Percentiles rank a stretch among this genome's conserved stretches.
Evolutionary conservation across 2,113 vertebrate genomes (phyloP).

Genomic region (Porphyrio hochstetteri): DNA sequence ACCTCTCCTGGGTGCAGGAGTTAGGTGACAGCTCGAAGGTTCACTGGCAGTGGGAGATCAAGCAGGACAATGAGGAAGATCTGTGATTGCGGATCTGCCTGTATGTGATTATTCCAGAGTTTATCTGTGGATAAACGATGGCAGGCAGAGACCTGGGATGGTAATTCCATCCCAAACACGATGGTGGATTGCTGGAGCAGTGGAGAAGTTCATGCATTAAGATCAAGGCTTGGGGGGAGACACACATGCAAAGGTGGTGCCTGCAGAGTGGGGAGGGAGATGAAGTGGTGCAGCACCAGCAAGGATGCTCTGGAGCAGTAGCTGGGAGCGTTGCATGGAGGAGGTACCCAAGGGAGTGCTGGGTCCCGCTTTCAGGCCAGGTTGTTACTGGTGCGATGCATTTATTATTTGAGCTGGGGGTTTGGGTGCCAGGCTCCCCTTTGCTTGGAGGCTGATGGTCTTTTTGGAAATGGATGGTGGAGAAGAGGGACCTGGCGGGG

Average conservation of each 20-base stretch:
- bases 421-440: not conserved
- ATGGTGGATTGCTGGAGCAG: not conserved
- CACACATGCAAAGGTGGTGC: not conserved
- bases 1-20: not conserved
- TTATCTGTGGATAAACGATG: not conserved
- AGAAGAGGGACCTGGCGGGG: not conserved
- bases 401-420: not conserved
- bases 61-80: not conserved
- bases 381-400: not conserved
- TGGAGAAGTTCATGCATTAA: rapidly evolving
- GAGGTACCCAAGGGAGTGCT: not conserved
- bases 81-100: rapidly evolving
- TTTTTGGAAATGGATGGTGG: not conserved
- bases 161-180: rapidly evolving
- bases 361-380: not conserved
- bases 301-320: not conserved
- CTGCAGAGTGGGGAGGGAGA: not conserved
- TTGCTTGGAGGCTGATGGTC: rapidly evolving
- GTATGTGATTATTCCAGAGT: rapidly evolving
- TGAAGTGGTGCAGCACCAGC: not conserved
- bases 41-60: not conserved
- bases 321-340: not conserved
- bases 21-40: not conserved
- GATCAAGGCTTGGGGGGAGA: not conserved
- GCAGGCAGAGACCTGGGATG: not conserved